Base-by-base conservation (phyloP, 2,797 vertebrate species). In the Epinephelus awoara region DNA sequence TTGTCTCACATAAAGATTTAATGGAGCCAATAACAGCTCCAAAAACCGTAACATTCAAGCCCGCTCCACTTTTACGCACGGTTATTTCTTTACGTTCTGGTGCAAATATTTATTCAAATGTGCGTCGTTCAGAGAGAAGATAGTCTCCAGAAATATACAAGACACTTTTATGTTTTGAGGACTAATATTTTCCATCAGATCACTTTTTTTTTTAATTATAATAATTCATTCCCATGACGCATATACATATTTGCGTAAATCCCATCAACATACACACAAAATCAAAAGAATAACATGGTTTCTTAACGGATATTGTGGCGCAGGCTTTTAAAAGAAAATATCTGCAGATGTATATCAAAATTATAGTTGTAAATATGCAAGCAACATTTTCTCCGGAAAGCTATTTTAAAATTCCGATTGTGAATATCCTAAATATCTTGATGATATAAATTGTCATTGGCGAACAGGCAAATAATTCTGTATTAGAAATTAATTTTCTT, bases 61-160 rank as follows among this genome's bases (percentile, higher is more conserved):
- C 12, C 8, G 25, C 44, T 78, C 49, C 47, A 49, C 70, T 87
- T 91, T 91, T 82, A 91, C 88, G 86, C 92, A 85, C 79, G 67
- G 52, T 25, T 50, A 27, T 83, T 76, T 78, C 42, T 72, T 76
- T 19, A 44, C 17, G 34, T 86, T 75, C 77, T 12, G 40, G 11
- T 38, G 29, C 49, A 82, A 79, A 86, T 78, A 56, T 87, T 23
- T 55, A 70, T 64, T 65, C 21, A 69, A 77, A 77, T 51, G 25
- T 18, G 51, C 5, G 29, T 52, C 54, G 1, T 47, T 61, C 15
- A 54, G 66, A 3, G 15, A 54, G 1, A 38, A 57, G 12, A 74
- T 13, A 51, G 15, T 8, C 52, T 52, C n/a, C 21, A 75, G 15
- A 80, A 67, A 72, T 59, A 6, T 46, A 49, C 14, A 68, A 61